Conservation (phyloP, 2,113 vertebrate species). For the Myanophis thanlyinensis region DNA sequence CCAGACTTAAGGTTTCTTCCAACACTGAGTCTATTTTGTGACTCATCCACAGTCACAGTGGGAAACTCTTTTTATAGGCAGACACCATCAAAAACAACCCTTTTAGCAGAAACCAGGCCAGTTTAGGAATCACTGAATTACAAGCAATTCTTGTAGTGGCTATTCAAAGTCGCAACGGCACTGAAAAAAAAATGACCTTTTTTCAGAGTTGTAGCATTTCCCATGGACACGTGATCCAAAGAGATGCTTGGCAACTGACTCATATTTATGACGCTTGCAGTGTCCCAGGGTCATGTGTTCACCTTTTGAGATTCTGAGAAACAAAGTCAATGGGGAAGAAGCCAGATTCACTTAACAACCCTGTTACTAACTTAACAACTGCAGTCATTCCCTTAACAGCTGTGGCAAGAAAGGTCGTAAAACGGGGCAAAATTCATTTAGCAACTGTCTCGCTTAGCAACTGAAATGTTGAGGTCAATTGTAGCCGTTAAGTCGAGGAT, state of each 20-base stretch:
- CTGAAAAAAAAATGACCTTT: neutral
- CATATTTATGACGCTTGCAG: neutral
- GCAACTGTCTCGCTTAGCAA: neutral
- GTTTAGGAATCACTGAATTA: neutral
- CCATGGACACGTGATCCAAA: neutral
- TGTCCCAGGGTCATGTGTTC: neutral
- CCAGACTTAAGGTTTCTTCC: neutral
- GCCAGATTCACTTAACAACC: neutral
- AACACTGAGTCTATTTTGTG: neutral
- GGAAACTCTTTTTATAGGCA: neutral
- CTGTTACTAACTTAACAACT: neutral
- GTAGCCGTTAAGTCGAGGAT: neutral
- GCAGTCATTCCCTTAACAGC: neutral
- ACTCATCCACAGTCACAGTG: neutral
- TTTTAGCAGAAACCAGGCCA: neutral
- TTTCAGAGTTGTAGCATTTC: neutral
- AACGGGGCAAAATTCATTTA: neutral
- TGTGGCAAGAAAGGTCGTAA: neutral
- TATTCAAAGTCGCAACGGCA: neutral
- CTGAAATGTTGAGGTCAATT: neutral
- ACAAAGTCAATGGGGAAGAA: neutral
- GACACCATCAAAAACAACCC: neutral
- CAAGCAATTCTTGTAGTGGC: neutral
- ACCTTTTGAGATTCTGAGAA: neutral
- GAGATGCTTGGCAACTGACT: neutral